These are phyloP conservation scores for Neuroscelio doddi DNA, from an alignment of 2,888 invertebrate species.

Conservation along the genomic window DNA sequence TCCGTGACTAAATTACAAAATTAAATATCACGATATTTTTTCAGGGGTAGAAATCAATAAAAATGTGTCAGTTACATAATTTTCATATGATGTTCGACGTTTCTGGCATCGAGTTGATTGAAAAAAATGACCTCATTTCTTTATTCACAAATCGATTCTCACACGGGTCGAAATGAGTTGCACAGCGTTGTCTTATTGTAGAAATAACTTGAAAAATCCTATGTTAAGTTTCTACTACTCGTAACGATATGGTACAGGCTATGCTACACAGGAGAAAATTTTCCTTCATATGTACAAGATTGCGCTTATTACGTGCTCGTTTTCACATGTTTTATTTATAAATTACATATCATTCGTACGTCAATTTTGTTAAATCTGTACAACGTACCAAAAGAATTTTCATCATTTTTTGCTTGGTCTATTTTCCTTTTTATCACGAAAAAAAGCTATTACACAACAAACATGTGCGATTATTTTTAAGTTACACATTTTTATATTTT, in stretches of 20 bases:
- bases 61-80: no score
- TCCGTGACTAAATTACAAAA: not conserved
- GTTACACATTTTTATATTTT: not conserved
- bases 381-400: constrained; percentile 6
- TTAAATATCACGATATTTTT: not conserved
- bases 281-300: constrained; percentile 21
- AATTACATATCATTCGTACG: constrained; percentile 12
- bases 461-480: constrained; percentile 11
- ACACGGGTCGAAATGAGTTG: no score
- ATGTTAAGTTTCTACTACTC: constrained; percentile 14
- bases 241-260: constrained; percentile 32
- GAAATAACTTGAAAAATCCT: constrained; percentile 24
- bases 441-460: constrained; percentile 1
- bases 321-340: constrained; percentile 16
- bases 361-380: constrained; percentile 9
- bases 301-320: constrained; percentile 9
- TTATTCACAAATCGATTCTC: no score
- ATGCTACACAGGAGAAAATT: constrained; percentile 30
- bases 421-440: constrained; percentile 1
- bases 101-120: no score
- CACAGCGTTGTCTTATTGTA: not conserved
- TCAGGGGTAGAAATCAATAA: no score
- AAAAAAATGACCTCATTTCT: no score
- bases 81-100: no score
- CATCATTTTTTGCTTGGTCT: constrained; percentile 7